phyloP scores from a whole-genome alignment of 2,113 vertebrate species.

The Callopanchax toddi region DNA sequence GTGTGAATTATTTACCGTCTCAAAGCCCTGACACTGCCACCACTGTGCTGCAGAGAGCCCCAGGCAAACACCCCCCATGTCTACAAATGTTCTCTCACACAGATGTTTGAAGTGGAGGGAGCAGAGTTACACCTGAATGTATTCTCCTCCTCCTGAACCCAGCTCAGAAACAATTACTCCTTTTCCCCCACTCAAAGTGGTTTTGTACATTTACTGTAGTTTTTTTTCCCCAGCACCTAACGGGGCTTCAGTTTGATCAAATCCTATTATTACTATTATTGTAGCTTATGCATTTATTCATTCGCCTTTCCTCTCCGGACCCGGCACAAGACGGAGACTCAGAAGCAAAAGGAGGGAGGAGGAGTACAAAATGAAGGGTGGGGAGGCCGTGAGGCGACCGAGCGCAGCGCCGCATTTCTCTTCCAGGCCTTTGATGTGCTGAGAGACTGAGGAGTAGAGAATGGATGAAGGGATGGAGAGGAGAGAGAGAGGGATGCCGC shows the following conservation, averaged over 20 bases:
- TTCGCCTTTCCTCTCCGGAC: background rate
- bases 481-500: slow-evolving; percentile 15
- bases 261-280: background rate
- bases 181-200: background rate
- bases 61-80: slow-evolving; percentile 40
- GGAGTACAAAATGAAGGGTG: slow-evolving; percentile 30
- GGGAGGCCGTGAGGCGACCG: slow-evolving; percentile 21
- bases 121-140: background rate
- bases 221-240: background rate
- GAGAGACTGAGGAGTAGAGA: slow-evolving; percentile 25
- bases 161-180: background rate
- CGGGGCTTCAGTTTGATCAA: background rate
- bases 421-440: slow-evolving; percentile 58
- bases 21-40: slow-evolving; percentile 50
- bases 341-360: background rate
- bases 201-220: background rate
- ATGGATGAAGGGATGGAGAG: slow-evolving; percentile 22
- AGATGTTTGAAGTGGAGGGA: background rate
- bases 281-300: background rate
- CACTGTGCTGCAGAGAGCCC: slow-evolving; percentile 37
- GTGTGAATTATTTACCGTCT: slow-evolving; percentile 70
- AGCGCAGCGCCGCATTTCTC: slow-evolving; percentile 31
- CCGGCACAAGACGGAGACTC: slow-evolving; percentile 12
- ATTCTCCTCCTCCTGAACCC: background rate
- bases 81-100: background rate